A percentile compares a stretch with the other conserved stretches of the same genome.
Evolutionary conservation across 2,113 vertebrate species (phyloP).

Genomic region (Vicugna pacos): DNA sequence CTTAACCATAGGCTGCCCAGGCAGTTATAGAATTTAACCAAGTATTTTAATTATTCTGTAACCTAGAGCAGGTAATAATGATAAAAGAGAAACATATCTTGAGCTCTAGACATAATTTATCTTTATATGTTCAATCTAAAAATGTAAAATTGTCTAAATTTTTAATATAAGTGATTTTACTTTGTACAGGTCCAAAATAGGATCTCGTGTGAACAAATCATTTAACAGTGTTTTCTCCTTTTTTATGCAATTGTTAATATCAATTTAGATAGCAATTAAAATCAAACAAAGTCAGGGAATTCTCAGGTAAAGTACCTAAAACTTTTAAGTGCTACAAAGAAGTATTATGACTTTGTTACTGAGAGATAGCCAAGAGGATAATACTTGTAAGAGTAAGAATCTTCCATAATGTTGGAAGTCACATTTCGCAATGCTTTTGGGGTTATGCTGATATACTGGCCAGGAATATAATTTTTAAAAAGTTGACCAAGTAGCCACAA

Average conservation of each 20-base stretch:
- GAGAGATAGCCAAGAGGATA: background rate
- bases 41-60: background rate
- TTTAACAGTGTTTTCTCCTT: background rate
- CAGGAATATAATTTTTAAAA: background rate
- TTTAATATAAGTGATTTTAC: background rate
- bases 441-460: background rate
- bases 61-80: background rate
- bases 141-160: background rate
- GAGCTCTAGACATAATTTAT: background rate
- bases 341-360: background rate
- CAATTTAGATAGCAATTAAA: background rate
- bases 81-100: background rate
- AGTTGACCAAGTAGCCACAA: constrained; percentile 6
- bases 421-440: background rate
- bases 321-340: background rate
- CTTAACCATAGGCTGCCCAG: background rate
- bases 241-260: background rate
- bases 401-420: background rate
- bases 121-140: background rate
- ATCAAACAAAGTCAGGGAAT: background rate
- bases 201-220: background rate
- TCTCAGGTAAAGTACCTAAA: background rate
- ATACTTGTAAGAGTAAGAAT: background rate
- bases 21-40: background rate
- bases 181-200: background rate